phyloP scores from a whole-genome alignment of 2,797 vertebrate genomes.

The Knipowitschia caucasica region DNA sequence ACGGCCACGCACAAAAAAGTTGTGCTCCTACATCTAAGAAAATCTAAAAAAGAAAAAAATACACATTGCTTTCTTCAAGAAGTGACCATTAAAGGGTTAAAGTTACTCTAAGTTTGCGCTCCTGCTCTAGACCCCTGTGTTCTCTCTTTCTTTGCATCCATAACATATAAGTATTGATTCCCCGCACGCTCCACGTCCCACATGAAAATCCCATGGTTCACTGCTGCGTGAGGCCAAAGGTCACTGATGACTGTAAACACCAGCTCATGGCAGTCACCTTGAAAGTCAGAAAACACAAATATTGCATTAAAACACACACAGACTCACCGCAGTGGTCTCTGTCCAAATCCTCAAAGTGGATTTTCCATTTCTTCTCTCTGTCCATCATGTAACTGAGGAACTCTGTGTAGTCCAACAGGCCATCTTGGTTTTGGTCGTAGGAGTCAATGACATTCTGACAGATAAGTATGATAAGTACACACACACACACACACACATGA shows the following conservation, averaged over 20 bases:
- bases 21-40: no score
- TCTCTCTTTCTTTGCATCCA: no score
- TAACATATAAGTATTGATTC: background rate
- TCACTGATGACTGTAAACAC: conserved; percentile 42
- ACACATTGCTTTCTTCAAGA: no score
- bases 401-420: conserved; percentile 72
- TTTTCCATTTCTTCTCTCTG: conserved; percentile 78
- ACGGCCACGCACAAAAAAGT: no score
- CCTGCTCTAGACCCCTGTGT: no score
- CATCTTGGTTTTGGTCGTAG: conserved; percentile 72
- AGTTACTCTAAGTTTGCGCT: no score
- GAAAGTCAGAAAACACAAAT: conserved; percentile 6
- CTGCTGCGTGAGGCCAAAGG: conserved; percentile 15
- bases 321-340: conserved; percentile 76
- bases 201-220: conserved; percentile 2
- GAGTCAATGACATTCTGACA: conserved; percentile 63
- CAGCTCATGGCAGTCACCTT: conserved; percentile 32
- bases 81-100: no score
- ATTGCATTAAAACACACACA: background rate
- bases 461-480: background rate
- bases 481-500: background rate
- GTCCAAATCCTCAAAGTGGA: conserved; percentile 75
- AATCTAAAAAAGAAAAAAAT: no score
- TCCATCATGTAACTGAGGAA: conserved; percentile 77
- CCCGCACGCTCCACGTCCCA: background rate